A percentile compares a stretch with the other conserved stretches of the same genome.
Evolutionary conservation across 37 sponge, comb jelly and placozoan species (phyloP).

Genomic region (Beroe ovata): DNA sequence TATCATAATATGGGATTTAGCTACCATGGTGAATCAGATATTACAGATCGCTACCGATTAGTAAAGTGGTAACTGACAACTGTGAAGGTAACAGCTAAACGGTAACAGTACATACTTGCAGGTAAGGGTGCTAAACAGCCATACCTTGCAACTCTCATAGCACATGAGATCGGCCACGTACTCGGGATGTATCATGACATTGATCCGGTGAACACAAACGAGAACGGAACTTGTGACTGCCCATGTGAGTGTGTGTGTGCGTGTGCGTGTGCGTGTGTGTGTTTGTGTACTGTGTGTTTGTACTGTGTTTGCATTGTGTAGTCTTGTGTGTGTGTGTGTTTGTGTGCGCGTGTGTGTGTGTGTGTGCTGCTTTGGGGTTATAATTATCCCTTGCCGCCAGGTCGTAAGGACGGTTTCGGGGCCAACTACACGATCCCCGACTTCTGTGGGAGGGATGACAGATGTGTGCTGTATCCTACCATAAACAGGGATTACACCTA

Average conservation of each 20-base stretch:
- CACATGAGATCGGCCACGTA: slow-evolving; percentile 46
- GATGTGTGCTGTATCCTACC: slow-evolving; percentile 31
- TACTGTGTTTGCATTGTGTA: too few relatives aligned
- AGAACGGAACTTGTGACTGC: slow-evolving; percentile 13
- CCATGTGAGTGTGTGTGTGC: slow-evolving; percentile 52
- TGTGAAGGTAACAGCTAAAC: too few relatives aligned
- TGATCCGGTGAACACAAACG: neutral
- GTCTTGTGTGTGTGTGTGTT: too few relatives aligned
- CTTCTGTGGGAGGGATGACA: slow-evolving; percentile 18
- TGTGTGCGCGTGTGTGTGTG: too few relatives aligned
- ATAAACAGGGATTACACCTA: slow-evolving; percentile 38
- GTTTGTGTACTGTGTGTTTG: too few relatives aligned
- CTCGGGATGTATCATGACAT: slow-evolving; percentile 16
- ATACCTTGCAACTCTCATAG: neutral
- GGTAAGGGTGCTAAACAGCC: neutral
- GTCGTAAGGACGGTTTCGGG: neutral
- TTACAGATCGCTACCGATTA: too few relatives aligned
- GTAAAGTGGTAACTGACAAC: too few relatives aligned
- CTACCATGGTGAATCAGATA: too few relatives aligned
- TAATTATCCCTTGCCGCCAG: neutral
- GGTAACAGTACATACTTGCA: too few relatives aligned
- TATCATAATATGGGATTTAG: too few relatives aligned
- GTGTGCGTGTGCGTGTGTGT: too few relatives aligned
- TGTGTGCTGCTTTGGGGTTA: neutral
- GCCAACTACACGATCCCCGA: neutral